phyloP scores from a whole-genome alignment of 2,888 invertebrate species.

The Andrena dorsata region DNA sequence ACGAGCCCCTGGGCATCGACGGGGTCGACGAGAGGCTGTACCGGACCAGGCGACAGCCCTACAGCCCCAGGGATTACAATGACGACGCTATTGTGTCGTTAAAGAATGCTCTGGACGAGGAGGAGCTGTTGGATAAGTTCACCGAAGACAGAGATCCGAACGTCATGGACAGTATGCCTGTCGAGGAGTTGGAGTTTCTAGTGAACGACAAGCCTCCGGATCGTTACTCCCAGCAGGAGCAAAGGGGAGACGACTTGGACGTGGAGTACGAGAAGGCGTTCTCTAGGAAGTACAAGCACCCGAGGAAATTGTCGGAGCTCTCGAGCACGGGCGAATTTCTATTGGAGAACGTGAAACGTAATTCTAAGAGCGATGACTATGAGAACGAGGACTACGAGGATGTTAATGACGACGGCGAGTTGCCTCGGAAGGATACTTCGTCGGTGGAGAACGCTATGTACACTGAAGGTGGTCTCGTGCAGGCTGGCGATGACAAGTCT shows the following conservation, averaged over 20 bases:
- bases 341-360: constrained; percentile 48
- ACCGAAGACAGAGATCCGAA: not conserved
- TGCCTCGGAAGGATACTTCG: constrained; percentile 2
- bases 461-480: constrained; percentile 78
- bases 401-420: constrained; percentile 37
- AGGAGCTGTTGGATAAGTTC: constrained; percentile 1
- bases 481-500: constrained; percentile 60
- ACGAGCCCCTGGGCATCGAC: constrained; percentile 24
- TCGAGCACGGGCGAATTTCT: constrained; percentile 26
- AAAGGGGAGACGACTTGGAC: constrained; percentile 26
- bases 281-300: constrained; percentile 73
- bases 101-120: constrained; percentile 32
- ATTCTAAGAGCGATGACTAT: constrained; percentile 46
- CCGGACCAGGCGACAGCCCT: constrained; percentile 53
- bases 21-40: constrained; percentile 50
- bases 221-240: constrained; percentile 34
- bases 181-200: constrained; percentile 55
- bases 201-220: constrained; percentile 29
- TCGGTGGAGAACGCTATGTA: constrained; percentile 67
- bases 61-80: constrained; percentile 34
- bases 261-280: constrained; percentile 74
- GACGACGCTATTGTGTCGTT: constrained; percentile 52
- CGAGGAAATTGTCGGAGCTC: constrained; percentile 50
- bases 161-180: not conserved
- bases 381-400: constrained; percentile 44